Conservation (phyloP, 2,797 vertebrate genomes). For the Notamacropus eugenii region DNA sequence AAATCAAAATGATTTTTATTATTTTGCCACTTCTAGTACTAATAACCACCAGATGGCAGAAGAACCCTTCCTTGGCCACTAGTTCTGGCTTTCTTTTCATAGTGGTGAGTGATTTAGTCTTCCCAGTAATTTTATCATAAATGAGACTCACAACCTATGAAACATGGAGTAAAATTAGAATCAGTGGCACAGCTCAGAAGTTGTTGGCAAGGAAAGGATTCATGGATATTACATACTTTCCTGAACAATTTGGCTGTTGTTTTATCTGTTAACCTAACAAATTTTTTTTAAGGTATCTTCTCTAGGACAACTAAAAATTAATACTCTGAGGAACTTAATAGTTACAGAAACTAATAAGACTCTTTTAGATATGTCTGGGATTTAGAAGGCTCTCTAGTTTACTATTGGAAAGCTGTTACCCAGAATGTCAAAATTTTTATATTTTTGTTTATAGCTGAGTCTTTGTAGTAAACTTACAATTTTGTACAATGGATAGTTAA, state of each 20-base stretch:
- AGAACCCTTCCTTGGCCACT: background rate
- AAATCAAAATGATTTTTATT: background rate
- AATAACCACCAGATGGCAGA: background rate
- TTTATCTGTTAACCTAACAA: background rate
- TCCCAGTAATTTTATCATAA: background rate
- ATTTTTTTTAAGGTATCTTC: background rate
- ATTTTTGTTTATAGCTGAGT: background rate
- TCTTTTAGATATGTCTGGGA: background rate
- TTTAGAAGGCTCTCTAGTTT: background rate
- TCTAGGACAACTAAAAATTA: background rate
- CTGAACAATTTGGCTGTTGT: background rate
- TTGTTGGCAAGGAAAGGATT: background rate
- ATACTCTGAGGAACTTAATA: background rate
- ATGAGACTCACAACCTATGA: background rate
- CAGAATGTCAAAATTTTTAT: background rate
- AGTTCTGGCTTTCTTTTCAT: background rate
- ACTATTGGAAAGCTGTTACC: background rate
- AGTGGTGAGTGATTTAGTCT: background rate
- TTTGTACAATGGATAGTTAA: background rate
- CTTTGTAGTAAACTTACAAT: background rate
- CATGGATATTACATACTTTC: background rate
- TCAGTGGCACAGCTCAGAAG: background rate
- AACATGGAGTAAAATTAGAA: background rate
- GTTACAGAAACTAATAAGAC: background rate
- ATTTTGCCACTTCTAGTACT: background rate